Base-by-base conservation (phyloP, 2,888 invertebrate species). In the Coleophora deauratella region DNA sequence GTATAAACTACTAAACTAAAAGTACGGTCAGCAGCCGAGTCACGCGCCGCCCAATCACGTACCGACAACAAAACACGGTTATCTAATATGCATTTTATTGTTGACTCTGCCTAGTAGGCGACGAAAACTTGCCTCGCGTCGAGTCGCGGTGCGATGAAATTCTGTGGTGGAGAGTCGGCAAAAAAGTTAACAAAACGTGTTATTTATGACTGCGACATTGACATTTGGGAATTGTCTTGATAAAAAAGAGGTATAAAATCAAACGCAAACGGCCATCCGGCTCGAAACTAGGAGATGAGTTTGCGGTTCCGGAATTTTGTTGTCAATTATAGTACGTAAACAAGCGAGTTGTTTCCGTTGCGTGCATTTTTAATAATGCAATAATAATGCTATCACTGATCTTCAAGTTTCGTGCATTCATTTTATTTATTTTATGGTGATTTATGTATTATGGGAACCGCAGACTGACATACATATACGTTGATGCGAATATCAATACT, bases 1-100 rank as follows among this genome's bases (percentile, higher is more conserved):
- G 43, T 45, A 47, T 46, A 49, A 52, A 53, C 44, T 41, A 49
- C 42, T 37, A 40, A 44, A 46, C 46, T 45, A 49, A 52, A 47
- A 49, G 21, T 40, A 43, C 42, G 37, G 50, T 40, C 47, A 41
- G 39, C 47, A 15, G 27, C 30, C 30, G 13, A 4, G 13, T 35
- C 40, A 43, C 43, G 43, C 39, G 32, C 34, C 53, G 55, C 55
- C 69, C 73, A 75, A 81, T 81, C 84, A 82, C 82, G 84, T 80
- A 67, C 62, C 45, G 57, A 57, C 72, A 62, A 79, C 84, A 84
- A 82, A 84, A 80, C 68, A 79, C 59, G 54, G 68, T 75, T 79
- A 80, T 82, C 72, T 81, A 81, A 81, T 82, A 84, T 82, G 81
- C 81, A 82, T 84, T 80, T 80, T 80, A 80, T 74, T 78, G 75